Conservation (phyloP, 1,140 invertebrate genomes). For the Popillia japonica region DNA sequence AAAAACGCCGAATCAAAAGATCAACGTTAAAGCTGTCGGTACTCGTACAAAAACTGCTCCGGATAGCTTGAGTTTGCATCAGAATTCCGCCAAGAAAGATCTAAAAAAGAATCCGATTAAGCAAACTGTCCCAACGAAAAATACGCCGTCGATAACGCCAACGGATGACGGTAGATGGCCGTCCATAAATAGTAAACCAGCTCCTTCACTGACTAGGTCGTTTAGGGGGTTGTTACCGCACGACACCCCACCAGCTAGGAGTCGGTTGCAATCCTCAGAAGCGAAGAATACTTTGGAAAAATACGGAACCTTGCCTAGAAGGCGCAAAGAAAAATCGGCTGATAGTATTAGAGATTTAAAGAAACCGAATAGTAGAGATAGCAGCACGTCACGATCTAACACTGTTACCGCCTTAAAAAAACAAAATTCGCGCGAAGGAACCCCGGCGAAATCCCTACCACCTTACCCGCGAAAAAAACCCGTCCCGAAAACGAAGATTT, state of each 20-base stretch:
- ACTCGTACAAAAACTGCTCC: conserved; percentile 56
- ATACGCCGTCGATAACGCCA: conserved; percentile 63
- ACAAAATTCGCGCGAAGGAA: conserved; percentile 58
- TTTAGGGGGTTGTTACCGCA: conserved; percentile 47
- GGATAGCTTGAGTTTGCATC: conserved; percentile 56
- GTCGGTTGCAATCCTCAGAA: conserved; percentile 55
- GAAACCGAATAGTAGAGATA: conserved; percentile 60
- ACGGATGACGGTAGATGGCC: conserved; percentile 76
- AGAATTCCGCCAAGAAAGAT: conserved; percentile 48
- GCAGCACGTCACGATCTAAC: conserved; percentile 51
- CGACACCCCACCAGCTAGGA: conserved; percentile 43
- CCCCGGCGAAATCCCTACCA: conserved; percentile 63
- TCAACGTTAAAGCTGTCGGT: conserved; percentile 52
- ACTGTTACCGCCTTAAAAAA: conserved; percentile 55
- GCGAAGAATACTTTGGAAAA: conserved; percentile 68
- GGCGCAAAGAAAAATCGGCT: conserved; percentile 66
- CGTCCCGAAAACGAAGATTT: conserved; percentile 72
- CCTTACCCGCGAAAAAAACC: conserved; percentile 65
- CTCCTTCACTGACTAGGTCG: conserved; percentile 55
- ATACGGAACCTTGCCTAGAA: conserved; percentile 79
- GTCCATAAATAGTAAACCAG: conserved; percentile 57
- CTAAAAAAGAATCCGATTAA: conserved; percentile 46
- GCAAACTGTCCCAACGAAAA: conserved; percentile 44
- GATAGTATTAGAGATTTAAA: conserved; percentile 58
- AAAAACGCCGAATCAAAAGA: conserved; percentile 51